Evolutionary conservation across 1,140 invertebrate species (phyloP).

Genomic region (Nebria ingens): DNA sequence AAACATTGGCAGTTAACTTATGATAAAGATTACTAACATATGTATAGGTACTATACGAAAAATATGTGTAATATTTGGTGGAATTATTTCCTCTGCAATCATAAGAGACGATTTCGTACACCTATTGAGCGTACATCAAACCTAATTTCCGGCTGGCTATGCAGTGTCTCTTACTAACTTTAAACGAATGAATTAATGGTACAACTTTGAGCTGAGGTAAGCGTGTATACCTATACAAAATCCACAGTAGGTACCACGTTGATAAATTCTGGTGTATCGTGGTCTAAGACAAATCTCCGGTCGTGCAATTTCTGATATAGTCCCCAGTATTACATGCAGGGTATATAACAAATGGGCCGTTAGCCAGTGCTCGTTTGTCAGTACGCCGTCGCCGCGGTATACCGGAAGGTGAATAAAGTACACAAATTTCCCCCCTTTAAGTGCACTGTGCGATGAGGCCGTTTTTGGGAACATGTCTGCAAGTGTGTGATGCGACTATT

Average conservation of each 20-base stretch:
- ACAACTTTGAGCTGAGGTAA: no score
- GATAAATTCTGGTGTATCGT: neutral
- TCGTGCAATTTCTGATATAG: slow-evolving; percentile 12
- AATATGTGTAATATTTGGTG: no score
- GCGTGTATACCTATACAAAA: neutral
- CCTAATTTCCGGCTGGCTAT: no score
- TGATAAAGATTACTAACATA: no score
- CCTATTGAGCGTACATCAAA: no score
- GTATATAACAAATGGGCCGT: slow-evolving; percentile 11
- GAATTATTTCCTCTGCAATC: no score
- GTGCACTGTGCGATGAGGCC: neutral
- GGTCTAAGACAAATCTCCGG: slow-evolving; percentile 7
- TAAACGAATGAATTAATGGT: no score
- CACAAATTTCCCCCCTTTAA: slow-evolving; percentile 1
- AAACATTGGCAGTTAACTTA: no score
- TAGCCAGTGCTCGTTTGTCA: slow-evolving; percentile 6
- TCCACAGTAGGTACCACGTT: neutral
- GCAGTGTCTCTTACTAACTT: no score
- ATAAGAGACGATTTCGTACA: no score
- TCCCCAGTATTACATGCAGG: slow-evolving; percentile 3
- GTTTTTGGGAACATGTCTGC: slow-evolving; percentile 3
- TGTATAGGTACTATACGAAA: no score
- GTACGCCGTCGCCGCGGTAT: neutral
- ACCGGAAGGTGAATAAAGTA: slow-evolving; percentile 11
- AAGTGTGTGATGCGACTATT: no score